Base-by-base conservation (phyloP, 1,140 invertebrate species). In the Heterodera schachtii region DNA sequence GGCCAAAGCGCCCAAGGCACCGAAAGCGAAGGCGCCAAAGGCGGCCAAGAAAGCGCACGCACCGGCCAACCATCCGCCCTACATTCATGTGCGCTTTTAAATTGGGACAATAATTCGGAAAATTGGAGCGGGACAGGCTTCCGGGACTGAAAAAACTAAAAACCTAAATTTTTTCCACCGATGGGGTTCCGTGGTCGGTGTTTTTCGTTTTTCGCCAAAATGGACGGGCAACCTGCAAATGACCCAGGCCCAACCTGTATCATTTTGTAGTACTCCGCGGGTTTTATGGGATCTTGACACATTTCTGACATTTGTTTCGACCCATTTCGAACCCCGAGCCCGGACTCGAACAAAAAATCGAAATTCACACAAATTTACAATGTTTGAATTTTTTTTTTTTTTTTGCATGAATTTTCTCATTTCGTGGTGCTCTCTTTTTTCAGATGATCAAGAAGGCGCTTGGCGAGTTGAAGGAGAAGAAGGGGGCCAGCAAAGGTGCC, bases 381-480 rank as follows among this genome's bases (percentile, higher is more conserved):
- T 31, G 1, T 73, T 31, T 16, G 31, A 41, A 6, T 41, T 47
- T 73, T 73, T 73, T 2, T 43, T 73, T n/a, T 1, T 8, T 2
- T n/a, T n/a, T n/a, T n/a, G n/a, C n/a, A n/a, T n/a, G 16, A 19
- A 64, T 64, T 19, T 64, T 52, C 16, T 64, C 5, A 19, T 64
- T 1, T 13, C n/a, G 19, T 64, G 2, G 5, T 64, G 19, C 2
- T 64, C 31, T 19, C 5, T 46, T 11, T 11, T 74, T 74, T 74
- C 11, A 75, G 19, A 84, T 84, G 83, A 85, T 85, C 60, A 73
- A 85, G 80, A 73, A 81, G n/a, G 84, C 84, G 13, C 16, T 85
- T 66, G 64, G 16, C 0, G 76, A 80, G 4, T 64, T 86, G 16
- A 85, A 85, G 78, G 84, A 85, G 41, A 83, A 71, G 47, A 85